phyloP scores from a whole-genome alignment of 2,888 invertebrate species.

The Drosophila austrosaltans region DNA sequence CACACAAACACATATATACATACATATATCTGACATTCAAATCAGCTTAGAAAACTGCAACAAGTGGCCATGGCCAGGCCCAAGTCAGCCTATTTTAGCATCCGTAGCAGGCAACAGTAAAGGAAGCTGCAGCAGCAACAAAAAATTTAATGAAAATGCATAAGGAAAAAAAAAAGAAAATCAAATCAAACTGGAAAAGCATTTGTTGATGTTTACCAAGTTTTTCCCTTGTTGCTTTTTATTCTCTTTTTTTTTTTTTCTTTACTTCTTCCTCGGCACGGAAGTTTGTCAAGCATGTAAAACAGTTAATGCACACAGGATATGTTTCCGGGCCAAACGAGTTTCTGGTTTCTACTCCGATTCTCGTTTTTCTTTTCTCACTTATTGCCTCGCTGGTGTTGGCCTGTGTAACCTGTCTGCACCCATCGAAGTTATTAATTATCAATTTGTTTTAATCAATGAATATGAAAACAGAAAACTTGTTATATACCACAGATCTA shows the following conservation, averaged over 20 bases:
- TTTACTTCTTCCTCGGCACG: conserved; percentile 52
- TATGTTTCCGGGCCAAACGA: conserved; percentile 69
- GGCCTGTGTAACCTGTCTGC: conserved; percentile 30
- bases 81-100: conserved; percentile 76
- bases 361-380: conserved; percentile 25
- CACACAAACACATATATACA: conserved; percentile 13
- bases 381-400: not conserved
- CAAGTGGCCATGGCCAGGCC: conserved; percentile 49
- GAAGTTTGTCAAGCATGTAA: conserved; percentile 81
- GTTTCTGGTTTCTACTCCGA: conserved; percentile 40
- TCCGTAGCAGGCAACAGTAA: conserved; percentile 57
- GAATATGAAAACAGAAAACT: conserved; percentile 40
- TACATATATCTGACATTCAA: conserved; percentile 72
- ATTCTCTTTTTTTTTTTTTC: conserved; percentile 11
- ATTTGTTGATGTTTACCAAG: conserved; percentile 15
- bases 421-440: conserved; percentile 70
- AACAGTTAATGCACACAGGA: conserved; percentile 81
- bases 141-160: conserved; percentile 32
- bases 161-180: conserved; percentile 42
- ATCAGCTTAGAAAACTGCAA: conserved; percentile 71
- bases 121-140: conserved; percentile 30
- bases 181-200: conserved; percentile 64
- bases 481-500: conserved; percentile 27
- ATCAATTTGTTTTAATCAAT: conserved; percentile 66
- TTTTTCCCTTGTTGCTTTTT: conserved; percentile 22